A percentile compares a stretch with the other conserved stretches of the same genome.
Conservation (phyloP, 2,797 vertebrate genomes). For the Furcifer pardalis region DNA sequence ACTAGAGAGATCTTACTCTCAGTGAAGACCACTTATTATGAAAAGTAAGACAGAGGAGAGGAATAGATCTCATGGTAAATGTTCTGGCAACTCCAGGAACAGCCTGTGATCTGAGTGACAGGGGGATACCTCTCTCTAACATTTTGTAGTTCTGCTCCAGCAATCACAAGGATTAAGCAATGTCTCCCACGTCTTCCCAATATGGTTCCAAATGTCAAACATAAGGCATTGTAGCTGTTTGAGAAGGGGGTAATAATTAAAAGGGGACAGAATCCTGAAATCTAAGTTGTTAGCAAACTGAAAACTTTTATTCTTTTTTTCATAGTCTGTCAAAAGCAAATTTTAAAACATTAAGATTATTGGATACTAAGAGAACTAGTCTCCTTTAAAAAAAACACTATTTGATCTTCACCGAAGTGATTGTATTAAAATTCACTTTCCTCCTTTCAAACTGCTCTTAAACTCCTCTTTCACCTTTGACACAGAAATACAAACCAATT, state of each 20-base stretch:
- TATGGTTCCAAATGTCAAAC: not conserved
- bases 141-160: not conserved
- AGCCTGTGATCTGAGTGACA: too few species aligned
- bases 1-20: not conserved
- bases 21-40: not conserved
- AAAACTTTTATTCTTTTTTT: not conserved
- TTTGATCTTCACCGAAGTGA: not conserved
- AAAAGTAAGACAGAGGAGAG: too few species aligned
- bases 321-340: not conserved
- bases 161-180: not conserved
- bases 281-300: not conserved
- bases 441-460: not conserved
- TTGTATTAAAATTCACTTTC: too few species aligned
- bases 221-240: too few species aligned
- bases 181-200: not conserved
- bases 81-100: not conserved
- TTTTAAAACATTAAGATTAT: not conserved
- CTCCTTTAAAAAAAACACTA: too few species aligned
- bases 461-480: slow-evolving; percentile 24
- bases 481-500: slow-evolving; percentile 3
- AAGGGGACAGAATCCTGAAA: too few species aligned
- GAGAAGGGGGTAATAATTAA: not conserved
- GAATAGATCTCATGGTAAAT: not conserved
- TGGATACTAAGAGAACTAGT: not conserved
- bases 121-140: too few species aligned